Percentiles rank a stretch among this genome's conserved stretches.
These are phyloP conservation scores for Oppia nitens DNA, from an alignment of 1,140 invertebrate genomes.

Conservation along the genomic window DNA sequence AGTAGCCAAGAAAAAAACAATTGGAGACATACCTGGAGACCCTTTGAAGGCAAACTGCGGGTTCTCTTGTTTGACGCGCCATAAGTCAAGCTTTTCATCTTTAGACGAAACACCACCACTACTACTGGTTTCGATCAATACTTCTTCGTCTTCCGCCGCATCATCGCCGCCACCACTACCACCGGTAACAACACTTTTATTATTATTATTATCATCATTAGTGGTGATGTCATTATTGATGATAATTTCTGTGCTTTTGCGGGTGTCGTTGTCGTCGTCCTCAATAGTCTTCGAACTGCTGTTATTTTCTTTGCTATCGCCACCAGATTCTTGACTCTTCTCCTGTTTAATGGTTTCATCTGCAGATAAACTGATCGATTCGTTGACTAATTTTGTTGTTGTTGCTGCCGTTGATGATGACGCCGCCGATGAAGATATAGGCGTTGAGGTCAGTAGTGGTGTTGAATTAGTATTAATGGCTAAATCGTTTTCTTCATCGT, in stretches of 20 bases:
- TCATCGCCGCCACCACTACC: not conserved
- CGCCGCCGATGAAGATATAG: not conserved
- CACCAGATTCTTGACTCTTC: not conserved
- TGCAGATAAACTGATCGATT: not conserved
- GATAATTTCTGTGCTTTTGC: no score
- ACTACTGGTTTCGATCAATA: not conserved
- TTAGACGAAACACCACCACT: not conserved
- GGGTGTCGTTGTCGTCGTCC: no score
- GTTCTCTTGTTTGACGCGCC: conserved; percentile 4
- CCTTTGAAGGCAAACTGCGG: conserved; percentile 7
- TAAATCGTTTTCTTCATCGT: not conserved
- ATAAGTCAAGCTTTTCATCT: conserved; percentile 4
- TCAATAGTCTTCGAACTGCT: no score
- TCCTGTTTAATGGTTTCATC: not conserved
- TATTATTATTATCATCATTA: not conserved
- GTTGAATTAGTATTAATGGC: no score
- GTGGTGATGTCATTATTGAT: not conserved
- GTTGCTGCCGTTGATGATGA: not conserved
- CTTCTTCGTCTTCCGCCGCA: not conserved
- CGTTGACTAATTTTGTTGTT: not conserved
- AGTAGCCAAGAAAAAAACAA: no score
- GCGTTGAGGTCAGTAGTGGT: not conserved
- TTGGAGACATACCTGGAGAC: not conserved
- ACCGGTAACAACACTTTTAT: not conserved
- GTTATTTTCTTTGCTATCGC: no score